Base-by-base conservation (phyloP, 1,140 invertebrate species). In the Leucophenga varia region DNA sequence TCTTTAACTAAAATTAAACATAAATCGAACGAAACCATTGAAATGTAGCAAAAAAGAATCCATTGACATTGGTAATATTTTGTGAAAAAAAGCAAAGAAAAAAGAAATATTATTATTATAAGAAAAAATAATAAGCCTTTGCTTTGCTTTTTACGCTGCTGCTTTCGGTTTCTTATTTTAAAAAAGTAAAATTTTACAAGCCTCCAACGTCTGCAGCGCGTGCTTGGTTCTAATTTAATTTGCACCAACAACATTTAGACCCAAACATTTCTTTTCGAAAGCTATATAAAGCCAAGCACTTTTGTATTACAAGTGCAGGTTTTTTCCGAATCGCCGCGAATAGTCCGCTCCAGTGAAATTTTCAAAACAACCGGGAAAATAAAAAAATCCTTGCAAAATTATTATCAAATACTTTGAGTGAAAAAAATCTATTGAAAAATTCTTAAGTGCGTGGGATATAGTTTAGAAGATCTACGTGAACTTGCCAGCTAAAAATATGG, bases 261-360 rank as follows among this genome's bases (percentile, higher is more conserved):
- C 7, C 25, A 30, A 7, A 30, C 25, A n/a, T n/a, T n/a, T n/a
- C 25, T 30, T 10, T 17, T 14, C 8, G n/a, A 38, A 64, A 57
- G 42, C 49, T 71, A 71, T 71, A 71, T 64, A 71, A 68, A 46
- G 59, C 21, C 32, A 18, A 17, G 22, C 4, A 12, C 7, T 30
- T 30, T 7, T 17, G n/a, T 13, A 13, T 51, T 47, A 56, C 19
- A 31, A 46, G 43, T 54, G 68, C 61, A 72, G 68, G 57, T 72
- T 59, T 50, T 53, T 52, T 52, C 54, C 52, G 39, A 54, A 63
- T 68, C 64, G 63, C 67, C 67, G 68, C 68, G 68, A 68, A 59
- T 57, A 72, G 68, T 72, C 68, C 68, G 59, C 61, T 52, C 63
- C 64, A 61, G 63, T 64, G 60, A 65, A 70, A 71, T 61, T 54